Base-by-base conservation (phyloP, 2,888 invertebrate genomes). In the Meganola albula region DNA sequence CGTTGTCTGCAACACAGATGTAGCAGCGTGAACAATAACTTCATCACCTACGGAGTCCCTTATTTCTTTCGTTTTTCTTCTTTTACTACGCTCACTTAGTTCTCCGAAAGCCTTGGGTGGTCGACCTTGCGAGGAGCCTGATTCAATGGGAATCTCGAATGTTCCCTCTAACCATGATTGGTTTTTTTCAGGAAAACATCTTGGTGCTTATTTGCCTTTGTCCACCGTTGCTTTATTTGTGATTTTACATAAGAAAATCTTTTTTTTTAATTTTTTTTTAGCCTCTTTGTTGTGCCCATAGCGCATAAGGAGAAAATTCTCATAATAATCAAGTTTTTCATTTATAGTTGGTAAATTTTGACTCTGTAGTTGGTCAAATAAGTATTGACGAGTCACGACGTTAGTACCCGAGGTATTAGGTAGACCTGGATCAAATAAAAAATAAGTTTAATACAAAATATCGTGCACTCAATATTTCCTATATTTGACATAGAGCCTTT, bases 331-430 rank as follows among this genome's bases (percentile, higher is more conserved):
- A 9, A 41, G 30, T 20, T 20, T 20, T 20, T 20, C 16, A 16
- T 16, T 16, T 16, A 16, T 5, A 16, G 16, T 16, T 23, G 33
- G 34, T 30, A 33, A 40, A 34, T 41, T 39, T 37, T 40, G 23
- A 23, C 21, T 30, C 30, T 40, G 29, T 27, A 44, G 40, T 20
- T 34, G 40, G 33, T 41, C 23, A 27, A 34, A 34, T 20, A 40
- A 12, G 16, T 32, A 32, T 35, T 31, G 36, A 9, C 37, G 26
- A 12, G 37, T 46, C 25, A 43, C 31, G 24, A 36, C 36, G 43
- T 39, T 56, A 6, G 18, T 12, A n/a, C 35, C 36, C 10, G 31
- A 31, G 11, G 22, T 24, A 24, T 23, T 55, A 40, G 12, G 23
- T 12, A 16, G 10, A 12, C 31, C 27, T 36, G 23, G 12, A 27